Base-by-base conservation (phyloP, 2,888 invertebrate genomes). In the Hydriomena furcata region DNA sequence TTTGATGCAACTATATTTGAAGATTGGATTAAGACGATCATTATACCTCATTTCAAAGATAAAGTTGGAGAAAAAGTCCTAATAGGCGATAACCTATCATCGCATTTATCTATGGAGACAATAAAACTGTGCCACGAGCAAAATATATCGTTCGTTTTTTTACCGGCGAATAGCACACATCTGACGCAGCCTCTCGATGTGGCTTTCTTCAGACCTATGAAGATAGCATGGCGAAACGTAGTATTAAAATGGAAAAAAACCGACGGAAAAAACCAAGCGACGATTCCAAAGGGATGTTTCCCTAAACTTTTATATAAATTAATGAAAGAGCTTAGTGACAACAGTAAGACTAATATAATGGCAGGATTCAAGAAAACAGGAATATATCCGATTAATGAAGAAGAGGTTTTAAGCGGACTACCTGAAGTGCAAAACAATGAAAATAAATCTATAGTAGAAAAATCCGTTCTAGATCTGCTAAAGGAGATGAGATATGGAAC, bases 121-220 rank as follows among this genome's bases (percentile, higher is more conserved):
- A 35, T 35, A 11, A 17, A 38, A 11, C 25, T 27, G 8, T 25
- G 38, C 27, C 10, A 21, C 11, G 10, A 2, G 10, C 10, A 35
- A 10, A 35, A 35, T 35, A 38, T 80, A 28, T 36, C 41, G n/a
- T 80, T 80, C 58, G 55, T 76, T 4, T 71, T 61, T 49, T 51
- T 78, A 5, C 73, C 75, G 1, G 50, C 67, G 1, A 73, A 77
- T 52, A 52, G 65, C 4, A 76, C 73, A 0, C 71, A 74, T 41
- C 23, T 76, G 4, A 60, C 58, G 7, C 75, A 78, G 52, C 74
- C 76, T 0, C 54, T 78, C 10, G 74, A 78, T 61, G 72, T 78
- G 1, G 68, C 71, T 5, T 65, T 65, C 31, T 78, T 75, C 43
- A 41, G 58, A 6, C 72, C 73, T 4, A 49, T 73, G 51, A 75